Conservation (phyloP, 2,888 invertebrate genomes). For the Troglohyphantes excavatus region DNA sequence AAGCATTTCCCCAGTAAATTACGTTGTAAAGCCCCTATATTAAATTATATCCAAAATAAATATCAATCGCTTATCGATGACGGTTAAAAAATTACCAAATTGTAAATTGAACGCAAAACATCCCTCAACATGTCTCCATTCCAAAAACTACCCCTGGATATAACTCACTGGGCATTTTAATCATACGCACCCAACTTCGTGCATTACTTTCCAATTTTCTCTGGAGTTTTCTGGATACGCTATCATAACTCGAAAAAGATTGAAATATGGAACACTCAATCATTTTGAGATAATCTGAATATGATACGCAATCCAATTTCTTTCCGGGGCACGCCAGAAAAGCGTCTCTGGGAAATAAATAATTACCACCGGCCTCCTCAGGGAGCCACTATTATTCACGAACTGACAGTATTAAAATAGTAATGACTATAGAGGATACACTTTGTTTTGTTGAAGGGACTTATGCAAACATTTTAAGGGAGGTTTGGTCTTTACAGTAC, state of each 20-base stretch:
- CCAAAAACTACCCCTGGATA: not conserved
- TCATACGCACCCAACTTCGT: not conserved
- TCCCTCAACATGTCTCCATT: not conserved
- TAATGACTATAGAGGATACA: constrained; percentile 3
- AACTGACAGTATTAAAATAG: constrained; percentile 35
- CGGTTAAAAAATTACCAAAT: not conserved
- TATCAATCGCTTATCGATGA: not conserved
- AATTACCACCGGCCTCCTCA: constrained; percentile 16
- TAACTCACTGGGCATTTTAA: constrained; percentile 9
- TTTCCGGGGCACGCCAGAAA: not conserved
- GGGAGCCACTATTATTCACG: constrained; percentile 31
- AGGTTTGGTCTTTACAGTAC: not conserved
- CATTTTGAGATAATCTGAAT: constrained; percentile 60
- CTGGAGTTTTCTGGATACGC: not conserved
- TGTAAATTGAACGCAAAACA: not conserved
- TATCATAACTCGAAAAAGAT: constrained; percentile 57
- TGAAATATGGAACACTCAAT: constrained; percentile 50
- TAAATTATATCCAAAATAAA: not conserved
- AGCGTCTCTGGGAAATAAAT: constrained; percentile 28
- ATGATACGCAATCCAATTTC: constrained; percentile 61
- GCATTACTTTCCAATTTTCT: constrained; percentile 29
- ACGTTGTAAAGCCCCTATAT: not conserved
- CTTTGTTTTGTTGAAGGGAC: constrained; percentile 3
- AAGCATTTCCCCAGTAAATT: not conserved
- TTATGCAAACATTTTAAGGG: not conserved